Percentiles rank a stretch among this genome's conserved stretches.
Evolutionary conservation across 1,140 invertebrate species (phyloP).

Genomic region (Drosophila suzukii): DNA sequence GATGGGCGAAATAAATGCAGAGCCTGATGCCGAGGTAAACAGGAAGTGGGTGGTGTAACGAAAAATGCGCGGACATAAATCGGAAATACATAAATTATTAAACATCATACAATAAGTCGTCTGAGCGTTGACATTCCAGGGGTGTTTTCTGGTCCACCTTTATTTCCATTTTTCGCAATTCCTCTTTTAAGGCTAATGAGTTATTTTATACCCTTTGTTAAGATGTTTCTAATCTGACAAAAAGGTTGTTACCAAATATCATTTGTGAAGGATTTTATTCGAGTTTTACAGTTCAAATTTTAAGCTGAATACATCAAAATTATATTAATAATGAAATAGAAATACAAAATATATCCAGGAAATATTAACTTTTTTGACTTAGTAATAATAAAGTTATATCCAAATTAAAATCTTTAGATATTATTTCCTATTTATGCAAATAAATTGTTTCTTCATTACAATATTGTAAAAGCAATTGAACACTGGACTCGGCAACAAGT

Average conservation of each 20-base stretch:
- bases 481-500: neutral
- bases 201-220: slow-evolving; percentile 3
- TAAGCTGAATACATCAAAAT: too few species aligned
- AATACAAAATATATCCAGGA: too few species aligned
- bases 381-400: too few species aligned
- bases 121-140: slow-evolving; percentile 43
- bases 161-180: slow-evolving; percentile 2
- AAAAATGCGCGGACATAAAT: slow-evolving; percentile 76
- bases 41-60: slow-evolving; percentile 43
- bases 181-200: slow-evolving; percentile 57
- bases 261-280: too few species aligned
- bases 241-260: neutral
- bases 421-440: too few species aligned
- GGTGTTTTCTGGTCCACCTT: slow-evolving; percentile 20
- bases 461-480: too few species aligned
- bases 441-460: too few species aligned
- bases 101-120: slow-evolving; percentile 67
- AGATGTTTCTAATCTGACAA: neutral
- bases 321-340: too few species aligned
- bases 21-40: slow-evolving; percentile 27
- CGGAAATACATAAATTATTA: slow-evolving; percentile 83
- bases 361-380: too few species aligned
- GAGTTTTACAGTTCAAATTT: too few species aligned
- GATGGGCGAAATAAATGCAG: slow-evolving; percentile 11
- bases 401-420: too few species aligned